Evolutionary conservation across 2,113 vertebrate genomes (phyloP), one percentile per base, ranked within the genome.

Genomic region (Caranx melampygus): DNA sequence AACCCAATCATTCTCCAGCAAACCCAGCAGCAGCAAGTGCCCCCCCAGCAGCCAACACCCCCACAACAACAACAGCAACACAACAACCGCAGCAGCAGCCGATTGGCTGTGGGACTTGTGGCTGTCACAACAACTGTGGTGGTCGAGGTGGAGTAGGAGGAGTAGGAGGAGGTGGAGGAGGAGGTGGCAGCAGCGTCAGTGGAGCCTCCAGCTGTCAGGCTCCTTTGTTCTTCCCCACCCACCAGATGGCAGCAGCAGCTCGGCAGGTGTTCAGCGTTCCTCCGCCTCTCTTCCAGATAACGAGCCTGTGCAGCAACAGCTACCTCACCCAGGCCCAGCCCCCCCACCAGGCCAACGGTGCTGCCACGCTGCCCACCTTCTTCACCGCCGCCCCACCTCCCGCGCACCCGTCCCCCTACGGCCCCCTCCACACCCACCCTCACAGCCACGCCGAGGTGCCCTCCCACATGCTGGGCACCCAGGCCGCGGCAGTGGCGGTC

Each of bases 311-410:
- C 94, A 98, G 94, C 87, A 96, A 95, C 95, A 97, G 95, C 96
- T 98, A 97, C 97, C 96, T 98, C 96, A 96, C 90, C 89, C 97
- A 97, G 94, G 93, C 96, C 87, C 96, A 97, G 93, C 94, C 96
- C 79, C 95, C 96, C 82, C 97, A 96, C 92, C 97, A 98, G 95
- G 96, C 94, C 94, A 97, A 95, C 75, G 96, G 96, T 44, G 77
- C 83, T 0, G 94, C 95, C 64, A 94, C 96, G 54, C 91, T 98
- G 84, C 93, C 97, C 57, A 95, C 96, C 61, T 98, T 96, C 91
- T 97, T 96, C 93, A 94, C 96, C 85, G 91, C 93, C 58, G 85
- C 77, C 3, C 96, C 96, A 12, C 94, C 96, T 74, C 94, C 95
- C 70, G 90, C 95, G 75, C 96, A 96, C 3, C 97, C 83, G 0